Conservation (phyloP, 2,797 vertebrate species). For the Emydoidea blandingii region DNA sequence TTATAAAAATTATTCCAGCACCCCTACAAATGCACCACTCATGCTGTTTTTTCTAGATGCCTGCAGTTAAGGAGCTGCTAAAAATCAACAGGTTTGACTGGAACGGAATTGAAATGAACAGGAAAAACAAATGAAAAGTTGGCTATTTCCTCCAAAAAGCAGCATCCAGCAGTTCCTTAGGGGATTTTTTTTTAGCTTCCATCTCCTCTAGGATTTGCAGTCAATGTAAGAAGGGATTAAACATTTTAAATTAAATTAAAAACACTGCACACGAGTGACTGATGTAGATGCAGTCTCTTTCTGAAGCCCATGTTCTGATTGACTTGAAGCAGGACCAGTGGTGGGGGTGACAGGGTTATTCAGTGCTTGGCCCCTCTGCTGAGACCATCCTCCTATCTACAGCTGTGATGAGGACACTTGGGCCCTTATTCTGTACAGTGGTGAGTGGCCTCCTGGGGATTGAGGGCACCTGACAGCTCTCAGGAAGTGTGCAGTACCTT, state of each 20-base stretch:
- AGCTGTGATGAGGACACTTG: not conserved
- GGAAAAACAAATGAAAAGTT: not conserved
- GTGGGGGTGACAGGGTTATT: rapidly evolving
- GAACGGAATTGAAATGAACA: not conserved
- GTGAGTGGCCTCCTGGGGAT: not conserved
- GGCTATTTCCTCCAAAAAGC: too few relatives aligned
- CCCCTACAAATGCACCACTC: too few relatives aligned
- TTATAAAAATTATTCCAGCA: too few relatives aligned
- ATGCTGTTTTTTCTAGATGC: not conserved
- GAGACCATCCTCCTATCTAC: not conserved
- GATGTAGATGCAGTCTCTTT: too few relatives aligned
- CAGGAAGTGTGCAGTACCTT: not conserved
- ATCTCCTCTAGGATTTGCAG: too few relatives aligned
- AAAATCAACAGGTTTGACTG: not conserved
- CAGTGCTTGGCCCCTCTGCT: rapidly evolving
- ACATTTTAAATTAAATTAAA: too few relatives aligned
- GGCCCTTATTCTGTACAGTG: not conserved
- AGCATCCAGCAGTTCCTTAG: too few relatives aligned
- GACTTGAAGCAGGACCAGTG: not conserved
- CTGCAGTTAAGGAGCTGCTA: constrained; percentile 30
- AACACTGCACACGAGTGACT: too few relatives aligned
- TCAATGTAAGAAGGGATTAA: too few relatives aligned
- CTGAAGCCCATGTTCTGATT: not conserved
- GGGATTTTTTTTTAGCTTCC: too few relatives aligned
- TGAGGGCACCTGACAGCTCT: not conserved